These are phyloP conservation scores for Rapana venosa DNA, from an alignment of 2,888 invertebrate species.

Conservation along the genomic window DNA sequence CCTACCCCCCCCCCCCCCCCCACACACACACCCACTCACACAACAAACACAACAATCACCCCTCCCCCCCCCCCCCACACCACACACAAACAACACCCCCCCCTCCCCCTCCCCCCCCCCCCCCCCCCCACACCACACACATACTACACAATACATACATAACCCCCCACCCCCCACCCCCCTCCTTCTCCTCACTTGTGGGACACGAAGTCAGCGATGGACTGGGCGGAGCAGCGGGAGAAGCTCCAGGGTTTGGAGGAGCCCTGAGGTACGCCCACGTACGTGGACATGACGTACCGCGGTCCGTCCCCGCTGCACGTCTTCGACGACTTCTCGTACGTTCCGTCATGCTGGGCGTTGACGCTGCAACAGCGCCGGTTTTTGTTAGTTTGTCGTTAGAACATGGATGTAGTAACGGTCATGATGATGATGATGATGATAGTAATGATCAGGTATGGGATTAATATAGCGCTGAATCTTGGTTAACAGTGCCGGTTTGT, in stretches of 20 bases:
- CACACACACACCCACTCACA: no score
- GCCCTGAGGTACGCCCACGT: conserved; percentile 3
- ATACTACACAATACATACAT: not conserved
- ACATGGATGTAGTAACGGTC: no score
- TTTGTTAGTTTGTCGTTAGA: no score
- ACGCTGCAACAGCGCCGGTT: no score
- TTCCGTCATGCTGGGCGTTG: conserved; percentile 23
- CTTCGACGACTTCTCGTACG: not conserved
- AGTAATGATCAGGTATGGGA: no score
- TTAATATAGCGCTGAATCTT: no score
- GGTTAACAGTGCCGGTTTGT: no score
- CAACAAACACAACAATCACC: no score
- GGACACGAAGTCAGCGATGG: not conserved
- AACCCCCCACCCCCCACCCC: not conserved
- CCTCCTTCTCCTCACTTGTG: not conserved
- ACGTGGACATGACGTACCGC: conserved; percentile 29
- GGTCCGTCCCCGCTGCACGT: not conserved
- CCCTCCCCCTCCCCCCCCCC: not conserved
- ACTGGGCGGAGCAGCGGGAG: not conserved
- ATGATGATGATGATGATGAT: no score
- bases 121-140: no score
- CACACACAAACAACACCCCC: not conserved
- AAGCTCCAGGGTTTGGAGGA: conserved; percentile 30
- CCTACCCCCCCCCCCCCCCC: no score
- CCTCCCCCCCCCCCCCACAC: no score